Conservation (phyloP, 2,113 vertebrate genomes). For the Gobio gobio region DNA sequence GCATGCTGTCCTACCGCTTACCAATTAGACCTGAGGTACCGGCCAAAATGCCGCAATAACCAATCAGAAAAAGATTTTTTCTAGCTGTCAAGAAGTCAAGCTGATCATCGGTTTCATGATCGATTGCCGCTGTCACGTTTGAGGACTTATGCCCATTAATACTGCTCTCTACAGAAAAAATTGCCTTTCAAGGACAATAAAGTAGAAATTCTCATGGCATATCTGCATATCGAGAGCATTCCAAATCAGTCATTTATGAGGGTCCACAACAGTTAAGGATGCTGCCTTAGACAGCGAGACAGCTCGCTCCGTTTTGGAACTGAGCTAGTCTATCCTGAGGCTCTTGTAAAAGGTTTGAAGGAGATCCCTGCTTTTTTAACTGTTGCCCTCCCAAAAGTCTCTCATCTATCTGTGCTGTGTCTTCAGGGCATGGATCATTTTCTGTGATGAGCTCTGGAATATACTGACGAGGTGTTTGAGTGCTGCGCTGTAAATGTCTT, state of each 20-base stretch:
- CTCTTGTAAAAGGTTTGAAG: slow-evolving; percentile 22
- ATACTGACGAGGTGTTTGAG: slow-evolving; percentile 39
- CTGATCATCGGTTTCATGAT: too few relatives aligned
- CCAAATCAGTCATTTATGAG: background rate
- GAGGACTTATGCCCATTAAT: too few relatives aligned
- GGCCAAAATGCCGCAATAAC: too few relatives aligned
- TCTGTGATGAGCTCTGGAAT: slow-evolving; percentile 41
- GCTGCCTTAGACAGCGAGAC: background rate
- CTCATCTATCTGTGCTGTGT: slow-evolving; percentile 22
- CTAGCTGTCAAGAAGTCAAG: too few relatives aligned
- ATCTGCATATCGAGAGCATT: background rate
- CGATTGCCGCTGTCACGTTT: too few relatives aligned
- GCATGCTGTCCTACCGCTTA: too few relatives aligned
- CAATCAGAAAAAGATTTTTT: too few relatives aligned
- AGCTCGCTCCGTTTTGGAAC: background rate
- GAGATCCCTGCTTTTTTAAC: slow-evolving; percentile 12
- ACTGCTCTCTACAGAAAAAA: too few relatives aligned
- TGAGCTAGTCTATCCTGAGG: slow-evolving; percentile 26
- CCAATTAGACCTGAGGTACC: too few relatives aligned
- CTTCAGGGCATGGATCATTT: slow-evolving; percentile 50
- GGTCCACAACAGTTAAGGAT: background rate
- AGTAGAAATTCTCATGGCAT: background rate
- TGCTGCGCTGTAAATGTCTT: background rate
- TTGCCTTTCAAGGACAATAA: too few relatives aligned
- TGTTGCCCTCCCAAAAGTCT: slow-evolving; percentile 28